phyloP scores from a whole-genome alignment of 2,113 vertebrate genomes.

The Isurus oxyrinchus region DNA sequence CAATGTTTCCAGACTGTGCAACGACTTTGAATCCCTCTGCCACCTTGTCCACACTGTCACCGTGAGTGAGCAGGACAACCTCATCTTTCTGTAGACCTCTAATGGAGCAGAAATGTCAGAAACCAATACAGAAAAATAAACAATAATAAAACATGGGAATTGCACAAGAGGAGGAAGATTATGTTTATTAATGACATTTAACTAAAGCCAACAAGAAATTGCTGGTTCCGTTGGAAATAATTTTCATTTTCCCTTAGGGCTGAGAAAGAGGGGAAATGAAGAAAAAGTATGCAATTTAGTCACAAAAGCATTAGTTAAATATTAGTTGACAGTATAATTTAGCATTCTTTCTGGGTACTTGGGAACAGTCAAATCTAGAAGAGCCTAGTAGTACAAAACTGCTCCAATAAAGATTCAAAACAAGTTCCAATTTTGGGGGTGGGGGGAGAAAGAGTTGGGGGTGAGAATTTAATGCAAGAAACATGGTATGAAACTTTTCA shows the following conservation, averaged over 20 bases:
- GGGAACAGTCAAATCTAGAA: neutral
- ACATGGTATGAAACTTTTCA: neutral
- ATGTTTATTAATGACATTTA: neutral
- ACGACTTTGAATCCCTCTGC: slow-evolving; percentile 97
- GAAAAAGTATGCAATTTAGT: neutral
- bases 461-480: neutral
- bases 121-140: neutral
- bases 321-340: no score
- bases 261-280: neutral
- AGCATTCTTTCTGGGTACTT: neutral
- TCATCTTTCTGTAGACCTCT: slow-evolving; percentile 98
- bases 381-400: neutral
- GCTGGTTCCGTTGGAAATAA: neutral
- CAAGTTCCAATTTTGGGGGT: no score
- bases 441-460: no score
- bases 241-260: neutral
- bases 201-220: neutral
- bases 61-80: slow-evolving; percentile 87
- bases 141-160: neutral
- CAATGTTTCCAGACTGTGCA: slow-evolving; percentile 88
- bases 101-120: slow-evolving; percentile 42
- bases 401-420: neutral
- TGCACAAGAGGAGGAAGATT: neutral
- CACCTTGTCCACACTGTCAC: slow-evolving; percentile 97
- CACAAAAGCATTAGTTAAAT: neutral